Percentiles rank a stretch among this genome's conserved stretches.
phyloP scores from a whole-genome alignment of 2,797 vertebrate genomes.

The Craterocephalus amniculus region DNA sequence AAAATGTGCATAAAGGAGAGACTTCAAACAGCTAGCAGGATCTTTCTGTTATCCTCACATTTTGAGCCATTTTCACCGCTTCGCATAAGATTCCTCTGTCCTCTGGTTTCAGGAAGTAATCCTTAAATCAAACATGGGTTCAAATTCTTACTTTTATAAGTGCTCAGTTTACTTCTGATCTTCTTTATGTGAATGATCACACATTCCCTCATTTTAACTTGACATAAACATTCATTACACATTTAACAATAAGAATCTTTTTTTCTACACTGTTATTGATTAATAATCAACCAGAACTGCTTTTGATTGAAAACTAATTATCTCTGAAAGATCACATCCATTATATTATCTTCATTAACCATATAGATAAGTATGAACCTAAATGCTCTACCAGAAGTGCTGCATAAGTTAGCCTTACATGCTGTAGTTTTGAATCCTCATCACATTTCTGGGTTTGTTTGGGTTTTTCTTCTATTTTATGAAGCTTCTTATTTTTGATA shows the following conservation, averaged over 20 bases:
- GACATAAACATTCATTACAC: too few relatives aligned
- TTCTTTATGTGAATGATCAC: too few relatives aligned
- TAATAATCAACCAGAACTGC: slow-evolving; percentile 10
- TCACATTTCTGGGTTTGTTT: neutral
- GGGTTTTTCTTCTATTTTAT: too few relatives aligned
- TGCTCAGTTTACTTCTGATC: neutral
- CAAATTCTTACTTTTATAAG: neutral
- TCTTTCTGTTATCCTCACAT: neutral
- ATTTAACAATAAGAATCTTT: neutral
- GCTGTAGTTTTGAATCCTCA: neutral
- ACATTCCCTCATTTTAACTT: neutral
- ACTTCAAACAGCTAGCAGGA: neutral
- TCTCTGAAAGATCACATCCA: neutral
- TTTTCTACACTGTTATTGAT: neutral
- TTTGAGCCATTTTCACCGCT: neutral
- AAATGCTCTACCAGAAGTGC: neutral
- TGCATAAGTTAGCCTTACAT: neutral
- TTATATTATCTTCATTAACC: neutral
- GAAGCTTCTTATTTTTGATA: neutral
- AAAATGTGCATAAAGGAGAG: neutral
- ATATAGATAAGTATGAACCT: neutral
- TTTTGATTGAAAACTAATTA: slow-evolving; percentile 2
- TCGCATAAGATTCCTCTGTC: neutral
- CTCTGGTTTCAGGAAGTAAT: neutral
- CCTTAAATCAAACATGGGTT: neutral